Base-by-base conservation (phyloP, 2,113 vertebrate species). In the Bagarius yarrelli region DNA sequence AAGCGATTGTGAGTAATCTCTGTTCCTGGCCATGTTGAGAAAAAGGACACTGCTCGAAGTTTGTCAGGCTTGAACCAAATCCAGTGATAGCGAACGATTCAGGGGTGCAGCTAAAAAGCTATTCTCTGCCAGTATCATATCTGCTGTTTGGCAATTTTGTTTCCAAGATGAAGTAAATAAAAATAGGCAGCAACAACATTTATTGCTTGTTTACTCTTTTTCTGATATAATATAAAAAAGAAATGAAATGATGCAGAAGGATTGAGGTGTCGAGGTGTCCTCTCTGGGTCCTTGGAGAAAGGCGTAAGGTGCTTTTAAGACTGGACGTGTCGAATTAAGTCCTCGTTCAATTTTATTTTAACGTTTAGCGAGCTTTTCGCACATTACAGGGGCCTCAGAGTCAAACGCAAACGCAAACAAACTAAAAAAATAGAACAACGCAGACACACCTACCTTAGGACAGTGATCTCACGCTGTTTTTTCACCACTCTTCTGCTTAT, bases 1-100 rank as follows among this genome's bases (percentile, higher is more conserved):
- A 79, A 79, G 27, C 27, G 63, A 79, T 56, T 55, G 61, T 16
- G 63, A 55, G 63, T 55, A 32, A 78, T 52, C 44, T 66, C 44
- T 53, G 36, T 67, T 69, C 32, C 9, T 32, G 44, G 77, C 21
- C 32, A n/a, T 57, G 77, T 69, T 55, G 23, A 40, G 30, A 57
- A 77, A 47, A 63, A 25, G 32, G 34, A 32, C 40, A 66, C 8
- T n/a, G 57, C 18, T 4, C 11, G 5, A 30, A 21, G 19, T 25
- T 53, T 53, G 76, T 55, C 61, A 55, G 30, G 27, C 76, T 66
- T 21, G 50, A 55, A 79, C 63, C 40, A 30, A 11, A 57, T 56
- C 61, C 15, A n/a, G 19, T 9, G 4, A 30, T 1, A 30, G 56
- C 14, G 52, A 56, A 8, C 5, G 4, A 55, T 75, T 56, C 53